Evolutionary conservation across 2,888 invertebrate species (phyloP).

Genomic region (Graphium colonna): DNA sequence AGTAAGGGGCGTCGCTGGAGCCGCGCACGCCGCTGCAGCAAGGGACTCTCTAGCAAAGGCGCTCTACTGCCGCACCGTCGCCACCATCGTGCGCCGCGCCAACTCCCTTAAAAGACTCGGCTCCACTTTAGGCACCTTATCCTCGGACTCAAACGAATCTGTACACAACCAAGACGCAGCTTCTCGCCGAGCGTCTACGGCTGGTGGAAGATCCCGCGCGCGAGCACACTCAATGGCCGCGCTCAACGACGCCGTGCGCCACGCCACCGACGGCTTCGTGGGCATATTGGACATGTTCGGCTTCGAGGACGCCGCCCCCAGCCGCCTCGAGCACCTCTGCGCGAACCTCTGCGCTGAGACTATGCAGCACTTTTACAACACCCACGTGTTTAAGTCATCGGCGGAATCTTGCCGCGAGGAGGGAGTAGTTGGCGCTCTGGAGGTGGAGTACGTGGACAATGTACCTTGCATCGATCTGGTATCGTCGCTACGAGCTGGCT

Average conservation of each 20-base stretch:
- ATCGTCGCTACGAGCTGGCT: constrained; percentile 93
- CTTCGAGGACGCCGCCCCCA: constrained; percentile 94
- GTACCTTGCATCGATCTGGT: constrained; percentile 97
- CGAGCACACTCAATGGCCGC: constrained; percentile 96
- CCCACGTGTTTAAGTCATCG: constrained; percentile 91
- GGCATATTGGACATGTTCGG: constrained; percentile 98
- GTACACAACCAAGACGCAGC: constrained; percentile 88
- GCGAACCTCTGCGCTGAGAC: constrained; percentile 97
- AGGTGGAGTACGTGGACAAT: constrained; percentile 96
- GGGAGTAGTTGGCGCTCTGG: constrained; percentile 92
- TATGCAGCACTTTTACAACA: constrained; percentile 98
- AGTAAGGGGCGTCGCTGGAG: constrained; percentile 91
- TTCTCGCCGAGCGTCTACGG: constrained; percentile 90
- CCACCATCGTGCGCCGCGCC: constrained; percentile 94
- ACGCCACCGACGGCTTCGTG: constrained; percentile 96
- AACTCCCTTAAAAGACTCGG: constrained; percentile 94
- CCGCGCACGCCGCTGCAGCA: constrained; percentile 92
- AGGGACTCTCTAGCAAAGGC: constrained; percentile 95
- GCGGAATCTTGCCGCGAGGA: constrained; percentile 94
- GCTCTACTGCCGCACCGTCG: constrained; percentile 95
- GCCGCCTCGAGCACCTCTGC: constrained; percentile 95
- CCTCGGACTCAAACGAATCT: constrained; percentile 95
- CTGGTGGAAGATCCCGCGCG: constrained; percentile 87
- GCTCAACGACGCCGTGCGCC: constrained; percentile 93
- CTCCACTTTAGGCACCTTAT: constrained; percentile 90